Base-by-base conservation (phyloP, 2,113 vertebrate species). In the Noturus placidus region DNA sequence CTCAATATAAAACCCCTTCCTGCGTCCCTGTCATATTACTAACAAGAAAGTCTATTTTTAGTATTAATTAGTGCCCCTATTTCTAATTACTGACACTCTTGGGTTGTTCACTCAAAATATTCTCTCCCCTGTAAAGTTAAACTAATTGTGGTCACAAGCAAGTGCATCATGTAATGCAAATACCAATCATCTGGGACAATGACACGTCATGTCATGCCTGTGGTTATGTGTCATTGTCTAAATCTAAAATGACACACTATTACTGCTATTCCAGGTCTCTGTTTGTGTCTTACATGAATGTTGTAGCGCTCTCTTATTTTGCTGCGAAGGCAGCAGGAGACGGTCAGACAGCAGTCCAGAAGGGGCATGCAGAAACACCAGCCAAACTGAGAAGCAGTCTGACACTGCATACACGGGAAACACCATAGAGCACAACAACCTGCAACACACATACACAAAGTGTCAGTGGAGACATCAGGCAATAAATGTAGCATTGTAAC, bases 391-490 rank as follows among this genome's bases (percentile, higher is more conserved):
- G 3, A 14, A 3, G 88, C 93, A 0, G 94, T 94, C 82, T 95
- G 87, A 72, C 95, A 96, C 91, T 95, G 94, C 91, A 96, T 67
- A 84, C 95, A 95, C 0, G 95, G 94, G 69, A 95, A 94, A 86
- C 93, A 95, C 82, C 89, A 96, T 0, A 89, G 0, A 0, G 13
- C 93, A 33, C 91, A 95, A 89, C 95, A 95, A 42, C 94, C 94
- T 95, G 13, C 19, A 80, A 74, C 2, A 82, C 20, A 76, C 42
- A 86, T 17, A 65, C 13, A 77, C 46, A 69, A n/a, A 74, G 20
- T 33, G 35, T 72, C n/a, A 77, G 13, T 52, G 2, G 8, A 35
- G 8, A 7, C 3, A 13, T 52, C 17, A 50, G 13, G 6, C 17
- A 35, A 35, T 19, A 10, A 59, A 20, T 25, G 30, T 13, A 10